phyloP scores from a whole-genome alignment of 2,113 vertebrate genomes.

The Coptodon bakossiorum region DNA sequence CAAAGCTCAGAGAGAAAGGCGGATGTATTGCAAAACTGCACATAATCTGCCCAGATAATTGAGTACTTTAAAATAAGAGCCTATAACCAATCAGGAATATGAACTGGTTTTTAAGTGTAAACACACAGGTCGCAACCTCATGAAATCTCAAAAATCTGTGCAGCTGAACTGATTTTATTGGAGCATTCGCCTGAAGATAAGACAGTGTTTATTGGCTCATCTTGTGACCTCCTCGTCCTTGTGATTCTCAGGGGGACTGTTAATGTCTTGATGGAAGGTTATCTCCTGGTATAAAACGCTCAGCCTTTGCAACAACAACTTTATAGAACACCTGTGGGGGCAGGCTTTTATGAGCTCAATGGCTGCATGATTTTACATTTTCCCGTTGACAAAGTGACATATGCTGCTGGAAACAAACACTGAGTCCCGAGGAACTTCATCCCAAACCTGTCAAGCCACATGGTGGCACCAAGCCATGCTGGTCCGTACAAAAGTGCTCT shows the following conservation, averaged over 20 bases:
- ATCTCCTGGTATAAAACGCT: conserved; percentile 55
- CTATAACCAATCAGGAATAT: conserved; percentile 36
- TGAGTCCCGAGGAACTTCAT: conserved; percentile 6
- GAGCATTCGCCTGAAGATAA: conserved; percentile 40
- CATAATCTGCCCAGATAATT: conserved; percentile 42
- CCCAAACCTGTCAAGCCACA: neutral
- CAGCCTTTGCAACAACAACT: conserved; percentile 57
- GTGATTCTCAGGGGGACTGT: conserved; percentile 41
- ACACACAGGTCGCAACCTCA: conserved; percentile 34
- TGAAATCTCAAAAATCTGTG: conserved; percentile 42
- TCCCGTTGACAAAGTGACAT: conserved; percentile 62
- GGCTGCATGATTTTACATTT: conserved; percentile 63
- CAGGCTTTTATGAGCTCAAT: conserved; percentile 46
- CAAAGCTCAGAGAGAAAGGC: conserved; percentile 40
- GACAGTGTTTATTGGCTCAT: conserved; percentile 35
- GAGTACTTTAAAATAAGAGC: conserved; percentile 33
- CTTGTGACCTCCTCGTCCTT: conserved; percentile 56
- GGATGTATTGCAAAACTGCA: neutral
- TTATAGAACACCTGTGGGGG: conserved; percentile 63
- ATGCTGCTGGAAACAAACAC: conserved; percentile 60
- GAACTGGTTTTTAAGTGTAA: conserved; percentile 36
- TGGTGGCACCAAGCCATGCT: neutral
- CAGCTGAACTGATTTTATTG: conserved; percentile 41
- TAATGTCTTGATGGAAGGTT: conserved; percentile 56
- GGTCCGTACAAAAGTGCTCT: neutral